Conservation (phyloP, 2,797 vertebrate genomes). For the Urosaurus nigricauda region DNA sequence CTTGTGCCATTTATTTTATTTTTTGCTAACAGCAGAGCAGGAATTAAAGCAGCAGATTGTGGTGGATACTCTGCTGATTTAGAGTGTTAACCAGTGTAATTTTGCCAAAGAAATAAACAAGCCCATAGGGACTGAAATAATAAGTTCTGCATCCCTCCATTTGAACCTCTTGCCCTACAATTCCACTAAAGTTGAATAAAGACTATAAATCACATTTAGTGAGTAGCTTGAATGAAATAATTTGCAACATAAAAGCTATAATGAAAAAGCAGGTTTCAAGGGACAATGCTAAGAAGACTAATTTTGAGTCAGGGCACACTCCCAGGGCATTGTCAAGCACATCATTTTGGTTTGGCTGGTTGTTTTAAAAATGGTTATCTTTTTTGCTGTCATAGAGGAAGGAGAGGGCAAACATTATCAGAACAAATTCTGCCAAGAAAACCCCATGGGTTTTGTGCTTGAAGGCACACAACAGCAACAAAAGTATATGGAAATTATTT, state of each 20-base stretch:
- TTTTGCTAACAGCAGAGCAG: constrained; percentile 12
- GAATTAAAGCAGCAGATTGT: constrained; percentile 50
- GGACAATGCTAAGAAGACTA: not conserved
- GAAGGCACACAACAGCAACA: too few species aligned
- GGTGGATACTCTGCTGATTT: constrained; percentile 50
- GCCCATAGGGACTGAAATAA: constrained; percentile 46
- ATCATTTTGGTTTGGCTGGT: not conserved
- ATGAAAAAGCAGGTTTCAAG: constrained; percentile 49
- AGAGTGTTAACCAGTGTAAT: constrained; percentile 36
- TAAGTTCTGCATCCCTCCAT: constrained; percentile 44
- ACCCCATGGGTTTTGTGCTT: too few species aligned
- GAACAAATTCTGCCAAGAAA: too few species aligned
- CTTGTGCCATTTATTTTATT: constrained; percentile 43
- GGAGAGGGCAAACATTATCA: too few species aligned
- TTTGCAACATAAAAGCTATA: constrained; percentile 56
- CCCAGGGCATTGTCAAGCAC: not conserved
- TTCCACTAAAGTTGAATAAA: constrained; percentile 46
- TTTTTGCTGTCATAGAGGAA: not conserved
- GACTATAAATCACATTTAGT: constrained; percentile 54
- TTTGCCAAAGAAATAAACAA: constrained; percentile 57
- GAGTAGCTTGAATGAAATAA: constrained; percentile 53
- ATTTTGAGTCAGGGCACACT: not conserved
- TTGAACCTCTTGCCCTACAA: constrained; percentile 37
- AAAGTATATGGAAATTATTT: not conserved
- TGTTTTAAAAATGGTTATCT: not conserved